Base-by-base conservation (phyloP, 2,888 invertebrate species). In the Hartigia nigra region DNA sequence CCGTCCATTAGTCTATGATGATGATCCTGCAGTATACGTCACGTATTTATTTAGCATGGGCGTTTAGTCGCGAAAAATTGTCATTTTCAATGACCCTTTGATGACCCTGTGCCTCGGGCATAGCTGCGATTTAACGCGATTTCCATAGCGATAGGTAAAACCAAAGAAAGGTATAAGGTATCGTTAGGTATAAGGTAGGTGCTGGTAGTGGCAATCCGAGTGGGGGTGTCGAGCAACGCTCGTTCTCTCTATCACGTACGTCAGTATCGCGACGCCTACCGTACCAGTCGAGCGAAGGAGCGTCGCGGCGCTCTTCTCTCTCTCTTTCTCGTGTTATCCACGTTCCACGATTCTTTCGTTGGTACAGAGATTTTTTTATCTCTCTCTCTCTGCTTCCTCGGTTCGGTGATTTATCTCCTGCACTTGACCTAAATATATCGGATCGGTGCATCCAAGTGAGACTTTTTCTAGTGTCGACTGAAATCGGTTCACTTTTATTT, bases 201-300 rank as follows among this genome's bases (percentile, higher is more conserved):
- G 55, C 5, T 55, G 55, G 55, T 55, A 55, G 55, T 55, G 55
- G 55, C 55, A 55, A 23, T 9, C 55, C 55, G 55, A 55, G 55
- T 55, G 55, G 55, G 55, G 55, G 55, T 55, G 55, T 55, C 9
- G 23, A 55, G 23, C 72, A 32, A 34, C 32, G 72, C 72, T 72
- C 31, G 31, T 34, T 32, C 34, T 72, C 72, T 31, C 72, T 31
- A 34, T 74, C 76, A 69, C 78, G 36, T 76, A 74, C 80, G 83
- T 82, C 84, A 84, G 84, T 84, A 81, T 82, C 84, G 82, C 82
- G 82, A 82, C 80, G 84, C 81, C 82, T 81, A 82, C 81, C 82
- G 81, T 81, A 78, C 79, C 34, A 31, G 72, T 31, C 31, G 72
- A 32, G 72, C 14, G 31, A 34, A 72, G 76, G 82, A 80, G 81